phyloP scores from a whole-genome alignment of 2,113 vertebrate genomes.

The Garra rufa region DNA sequence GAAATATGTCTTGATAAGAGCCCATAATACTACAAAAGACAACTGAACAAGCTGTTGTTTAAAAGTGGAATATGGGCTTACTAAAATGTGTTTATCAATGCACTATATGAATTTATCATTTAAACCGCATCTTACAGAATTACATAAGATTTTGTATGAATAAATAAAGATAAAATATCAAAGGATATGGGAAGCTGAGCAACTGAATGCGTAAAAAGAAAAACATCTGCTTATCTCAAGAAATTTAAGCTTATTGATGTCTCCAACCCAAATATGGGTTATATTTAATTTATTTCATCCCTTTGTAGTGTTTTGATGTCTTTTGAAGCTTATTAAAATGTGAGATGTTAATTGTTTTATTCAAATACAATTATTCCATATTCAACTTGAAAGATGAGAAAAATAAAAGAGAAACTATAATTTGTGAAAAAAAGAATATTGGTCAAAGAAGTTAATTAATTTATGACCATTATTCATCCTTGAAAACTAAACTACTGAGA shows the following conservation, averaged over 20 bases:
- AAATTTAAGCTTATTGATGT: neutral
- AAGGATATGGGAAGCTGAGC: neutral
- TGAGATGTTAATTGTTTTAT: conserved; percentile 5
- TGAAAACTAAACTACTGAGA: conserved; percentile 16
- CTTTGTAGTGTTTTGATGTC: neutral
- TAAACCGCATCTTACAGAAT: neutral
- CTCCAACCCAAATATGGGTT: neutral
- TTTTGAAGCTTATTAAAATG: conserved; percentile 16
- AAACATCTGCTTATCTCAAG: neutral
- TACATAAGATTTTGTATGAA: neutral
- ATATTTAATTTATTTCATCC: neutral
- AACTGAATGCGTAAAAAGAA: neutral
- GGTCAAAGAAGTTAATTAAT: neutral
- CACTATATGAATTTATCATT: neutral
- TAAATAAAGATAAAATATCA: neutral
- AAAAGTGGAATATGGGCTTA: conserved; percentile 3
- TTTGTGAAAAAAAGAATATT: neutral
- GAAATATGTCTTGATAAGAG: neutral
- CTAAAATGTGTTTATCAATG: neutral
- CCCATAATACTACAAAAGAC: neutral
- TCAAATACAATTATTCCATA: conserved; percentile 1
- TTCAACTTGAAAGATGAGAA: neutral
- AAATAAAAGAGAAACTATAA: neutral
- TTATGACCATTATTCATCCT: neutral
- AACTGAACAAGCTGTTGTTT: neutral